Evolutionary conservation across 2,888 invertebrate species (phyloP).

Genomic region (Hyalella azteca): DNA sequence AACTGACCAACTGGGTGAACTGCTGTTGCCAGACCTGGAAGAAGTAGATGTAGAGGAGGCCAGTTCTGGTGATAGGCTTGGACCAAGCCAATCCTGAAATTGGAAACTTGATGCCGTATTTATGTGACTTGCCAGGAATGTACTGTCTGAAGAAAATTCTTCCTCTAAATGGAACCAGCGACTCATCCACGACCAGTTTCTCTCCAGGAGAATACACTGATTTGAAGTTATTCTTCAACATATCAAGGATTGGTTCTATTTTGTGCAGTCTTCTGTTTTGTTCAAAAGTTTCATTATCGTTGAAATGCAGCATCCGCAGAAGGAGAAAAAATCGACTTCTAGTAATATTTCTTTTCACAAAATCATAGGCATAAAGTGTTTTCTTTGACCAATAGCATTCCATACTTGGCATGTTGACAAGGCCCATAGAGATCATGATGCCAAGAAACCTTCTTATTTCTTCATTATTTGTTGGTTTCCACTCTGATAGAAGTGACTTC

Average conservation of each 20-base stretch:
- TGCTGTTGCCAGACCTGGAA: no score
- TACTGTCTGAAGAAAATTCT: conserved; percentile 30
- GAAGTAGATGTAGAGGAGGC: no score
- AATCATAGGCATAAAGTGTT: conserved; percentile 21
- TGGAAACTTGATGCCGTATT: conserved; percentile 38
- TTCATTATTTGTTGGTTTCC: no score
- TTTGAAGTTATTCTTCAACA: conserved; percentile 32
- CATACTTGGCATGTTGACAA: conserved; percentile 22
- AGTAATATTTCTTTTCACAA: background rate
- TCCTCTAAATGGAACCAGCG: conserved; percentile 39
- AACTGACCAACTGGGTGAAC: no score
- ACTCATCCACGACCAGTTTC: conserved; percentile 38
- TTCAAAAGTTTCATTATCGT: conserved; percentile 33
- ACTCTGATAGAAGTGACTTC: no score
- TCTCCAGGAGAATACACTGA: conserved; percentile 26
- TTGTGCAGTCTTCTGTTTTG: conserved; percentile 29
- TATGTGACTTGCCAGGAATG: background rate
- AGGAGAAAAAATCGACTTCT: conserved; percentile 27
- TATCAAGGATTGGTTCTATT: conserved; percentile 34
- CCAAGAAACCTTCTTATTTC: no score
- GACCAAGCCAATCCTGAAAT: no score
- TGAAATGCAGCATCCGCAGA: conserved; percentile 9
- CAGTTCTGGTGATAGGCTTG: no score
- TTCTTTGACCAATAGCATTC: conserved; percentile 39
- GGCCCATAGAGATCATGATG: no score